Conservation (phyloP, 2,113 vertebrate species). For the Nannobrachium achirus region DNA sequence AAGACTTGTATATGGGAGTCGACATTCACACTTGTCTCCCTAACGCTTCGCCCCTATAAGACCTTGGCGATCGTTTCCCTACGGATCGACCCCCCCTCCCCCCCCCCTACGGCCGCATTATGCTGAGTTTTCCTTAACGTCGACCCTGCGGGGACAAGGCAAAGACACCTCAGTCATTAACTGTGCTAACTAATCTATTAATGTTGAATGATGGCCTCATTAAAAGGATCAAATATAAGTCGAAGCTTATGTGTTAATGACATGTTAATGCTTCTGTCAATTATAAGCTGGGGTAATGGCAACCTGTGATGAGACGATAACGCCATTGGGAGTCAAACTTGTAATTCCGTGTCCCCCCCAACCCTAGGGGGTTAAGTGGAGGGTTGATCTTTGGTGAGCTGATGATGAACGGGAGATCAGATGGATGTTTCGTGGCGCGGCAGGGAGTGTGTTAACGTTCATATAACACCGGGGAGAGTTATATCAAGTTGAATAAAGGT, state of each 20-base stretch:
- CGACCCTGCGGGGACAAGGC: conserved; percentile 69
- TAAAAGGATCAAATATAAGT: conserved; percentile 82
- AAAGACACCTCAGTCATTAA: conserved; percentile 79
- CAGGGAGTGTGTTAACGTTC: conserved; percentile 12
- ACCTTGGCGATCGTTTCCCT: conserved; percentile 61
- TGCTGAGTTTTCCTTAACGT: conserved; percentile 63
- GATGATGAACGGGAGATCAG: conserved; percentile 25
- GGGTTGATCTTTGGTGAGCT: conserved; percentile 55
- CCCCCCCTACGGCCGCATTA: conserved; percentile 50
- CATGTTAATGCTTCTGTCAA: conserved; percentile 81
- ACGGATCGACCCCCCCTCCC: conserved; percentile 3
- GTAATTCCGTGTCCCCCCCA: conserved; percentile 58
- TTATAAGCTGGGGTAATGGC: conserved; percentile 78
- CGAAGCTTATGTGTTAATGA: conserved; percentile 82
- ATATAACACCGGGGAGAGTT: conserved; percentile 35
- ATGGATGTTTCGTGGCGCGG: conserved; percentile 52
- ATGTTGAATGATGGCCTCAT: conserved; percentile 82
- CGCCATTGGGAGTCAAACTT: conserved; percentile 72
- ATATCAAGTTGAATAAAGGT: neutral
- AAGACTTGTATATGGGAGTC: conserved; percentile 33
- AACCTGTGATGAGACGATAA: conserved; percentile 71
- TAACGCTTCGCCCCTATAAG: conserved; percentile 41
- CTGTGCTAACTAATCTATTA: conserved; percentile 82
- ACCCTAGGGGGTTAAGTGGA: conserved; percentile 72
- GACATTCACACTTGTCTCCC: conserved; percentile 41